A percentile compares a stretch with the other conserved stretches of the same genome.
Evolutionary conservation across 1,140 invertebrate species (phyloP).

Genomic region (Drosophila lini): DNA sequence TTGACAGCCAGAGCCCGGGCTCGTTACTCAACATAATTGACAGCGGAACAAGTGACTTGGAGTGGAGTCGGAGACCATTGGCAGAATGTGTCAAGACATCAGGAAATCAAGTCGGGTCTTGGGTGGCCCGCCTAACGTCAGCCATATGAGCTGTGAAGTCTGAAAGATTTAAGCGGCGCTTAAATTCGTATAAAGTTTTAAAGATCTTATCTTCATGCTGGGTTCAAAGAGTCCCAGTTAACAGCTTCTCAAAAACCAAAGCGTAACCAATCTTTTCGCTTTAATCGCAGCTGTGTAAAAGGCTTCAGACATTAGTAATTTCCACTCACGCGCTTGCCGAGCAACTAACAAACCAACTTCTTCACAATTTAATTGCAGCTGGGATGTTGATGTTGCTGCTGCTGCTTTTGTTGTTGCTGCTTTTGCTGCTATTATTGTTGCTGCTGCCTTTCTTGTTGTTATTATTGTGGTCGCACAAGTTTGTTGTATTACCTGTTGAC

Average conservation of each 20-base stretch:
- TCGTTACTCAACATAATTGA: slow-evolving; percentile 53
- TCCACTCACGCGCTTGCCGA: slow-evolving; percentile 14
- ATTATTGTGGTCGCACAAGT: slow-evolving; percentile 56
- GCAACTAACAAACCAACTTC: slow-evolving; percentile 33
- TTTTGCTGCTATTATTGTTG: slow-evolving; percentile 22
- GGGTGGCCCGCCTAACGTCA: slow-evolving; percentile 17
- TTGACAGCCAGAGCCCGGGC: slow-evolving; percentile 31
- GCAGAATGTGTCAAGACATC: slow-evolving; percentile 48
- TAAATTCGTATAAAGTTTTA: slow-evolving; percentile 4
- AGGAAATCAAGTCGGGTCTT: slow-evolving; percentile 30
- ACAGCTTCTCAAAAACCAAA: slow-evolving; percentile 14
- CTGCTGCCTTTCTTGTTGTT: slow-evolving; percentile 36
- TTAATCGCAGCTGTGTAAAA: slow-evolving; percentile 34
- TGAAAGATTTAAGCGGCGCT: background rate
- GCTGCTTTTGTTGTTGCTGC: slow-evolving; percentile 21
- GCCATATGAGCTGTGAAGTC: background rate
- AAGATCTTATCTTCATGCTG: background rate
- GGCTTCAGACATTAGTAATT: slow-evolving; percentile 19
- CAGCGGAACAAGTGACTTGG: slow-evolving; percentile 37
- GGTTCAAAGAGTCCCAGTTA: slow-evolving; percentile 10
- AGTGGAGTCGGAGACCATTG: slow-evolving; percentile 18
- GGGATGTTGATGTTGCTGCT: slow-evolving; percentile 22
- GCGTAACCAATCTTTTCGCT: slow-evolving; percentile 21
- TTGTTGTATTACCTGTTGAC: slow-evolving; percentile 77
- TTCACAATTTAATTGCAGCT: slow-evolving; percentile 60